phyloP scores from a whole-genome alignment of 2,797 vertebrate genomes.

The Xiphorhynchus erythropygius region DNA sequence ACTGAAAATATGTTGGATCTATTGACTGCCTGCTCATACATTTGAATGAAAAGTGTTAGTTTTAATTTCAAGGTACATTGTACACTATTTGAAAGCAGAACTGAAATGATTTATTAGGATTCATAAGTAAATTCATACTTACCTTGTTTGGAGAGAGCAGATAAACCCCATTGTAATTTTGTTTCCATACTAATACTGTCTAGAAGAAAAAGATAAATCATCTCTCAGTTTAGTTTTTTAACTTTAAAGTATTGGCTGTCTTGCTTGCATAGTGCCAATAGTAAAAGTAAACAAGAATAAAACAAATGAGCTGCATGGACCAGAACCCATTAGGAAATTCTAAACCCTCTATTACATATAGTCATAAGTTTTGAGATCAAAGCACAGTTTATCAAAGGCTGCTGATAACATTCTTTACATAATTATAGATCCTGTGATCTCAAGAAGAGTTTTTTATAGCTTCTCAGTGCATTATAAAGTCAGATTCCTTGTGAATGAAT shows the following conservation, averaged over 20 bases:
- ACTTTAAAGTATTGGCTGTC: neutral
- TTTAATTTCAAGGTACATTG: neutral
- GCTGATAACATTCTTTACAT: neutral
- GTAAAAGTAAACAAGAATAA: neutral
- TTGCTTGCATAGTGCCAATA: neutral
- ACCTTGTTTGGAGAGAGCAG: constrained; percentile 68
- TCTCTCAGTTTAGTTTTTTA: neutral
- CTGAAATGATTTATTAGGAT: neutral
- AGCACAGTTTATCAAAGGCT: neutral
- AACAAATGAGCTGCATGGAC: neutral
- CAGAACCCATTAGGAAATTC: neutral
- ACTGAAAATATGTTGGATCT: neutral
- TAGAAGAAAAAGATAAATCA: constrained; percentile 61
- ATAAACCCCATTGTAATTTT: constrained; percentile 71
- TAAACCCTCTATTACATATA: neutral
- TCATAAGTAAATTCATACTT: constrained; percentile 23
- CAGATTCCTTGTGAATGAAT: neutral
- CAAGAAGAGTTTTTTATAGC: neutral
- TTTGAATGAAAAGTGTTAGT: neutral
- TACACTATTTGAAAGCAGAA: neutral
- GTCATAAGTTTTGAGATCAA: neutral
- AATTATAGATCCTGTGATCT: neutral
- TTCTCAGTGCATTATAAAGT: neutral
- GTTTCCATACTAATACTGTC: constrained; percentile 47
- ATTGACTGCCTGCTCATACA: neutral